Conservation (phyloP, 2,113 vertebrate genomes). For the Meleagris gallopavo region DNA sequence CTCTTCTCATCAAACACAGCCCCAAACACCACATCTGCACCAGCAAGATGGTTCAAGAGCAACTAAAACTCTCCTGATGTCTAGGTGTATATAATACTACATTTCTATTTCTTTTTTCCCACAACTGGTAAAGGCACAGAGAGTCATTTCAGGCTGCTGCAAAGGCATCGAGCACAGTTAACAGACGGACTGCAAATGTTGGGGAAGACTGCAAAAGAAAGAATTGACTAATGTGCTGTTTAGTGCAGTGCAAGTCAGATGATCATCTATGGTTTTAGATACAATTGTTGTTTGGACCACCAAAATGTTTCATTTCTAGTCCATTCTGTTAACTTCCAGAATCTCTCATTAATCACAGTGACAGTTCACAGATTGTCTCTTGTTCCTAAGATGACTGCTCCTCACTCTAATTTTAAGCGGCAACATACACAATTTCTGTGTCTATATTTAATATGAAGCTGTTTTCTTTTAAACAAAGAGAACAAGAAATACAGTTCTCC, state of each 20-base stretch:
- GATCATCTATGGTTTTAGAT: not conserved
- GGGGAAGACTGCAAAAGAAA: not conserved
- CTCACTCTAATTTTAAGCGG: not conserved
- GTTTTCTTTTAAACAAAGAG: not conserved
- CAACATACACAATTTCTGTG: not conserved
- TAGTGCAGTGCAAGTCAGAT: not conserved
- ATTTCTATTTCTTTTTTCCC: not conserved
- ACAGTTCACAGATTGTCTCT: not conserved
- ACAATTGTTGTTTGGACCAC: not conserved
- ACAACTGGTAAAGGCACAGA: not conserved
- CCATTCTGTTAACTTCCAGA: not conserved
- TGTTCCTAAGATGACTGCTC: not conserved
- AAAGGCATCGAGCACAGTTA: not conserved
- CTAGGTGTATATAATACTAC: not conserved
- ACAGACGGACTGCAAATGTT: not conserved
- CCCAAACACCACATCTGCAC: not conserved
- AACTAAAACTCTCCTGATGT: not conserved
- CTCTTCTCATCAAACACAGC: not conserved
- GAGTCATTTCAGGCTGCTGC: not conserved
- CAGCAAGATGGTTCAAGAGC: not conserved
- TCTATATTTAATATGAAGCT: not conserved
- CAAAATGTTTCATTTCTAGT: not conserved
- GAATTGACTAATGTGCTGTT: fast-evolving
- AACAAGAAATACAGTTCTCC: not conserved
- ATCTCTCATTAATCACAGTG: not conserved